Evolutionary conservation across 2,888 invertebrate species (phyloP).

Genomic region (Netelia virgata): DNA sequence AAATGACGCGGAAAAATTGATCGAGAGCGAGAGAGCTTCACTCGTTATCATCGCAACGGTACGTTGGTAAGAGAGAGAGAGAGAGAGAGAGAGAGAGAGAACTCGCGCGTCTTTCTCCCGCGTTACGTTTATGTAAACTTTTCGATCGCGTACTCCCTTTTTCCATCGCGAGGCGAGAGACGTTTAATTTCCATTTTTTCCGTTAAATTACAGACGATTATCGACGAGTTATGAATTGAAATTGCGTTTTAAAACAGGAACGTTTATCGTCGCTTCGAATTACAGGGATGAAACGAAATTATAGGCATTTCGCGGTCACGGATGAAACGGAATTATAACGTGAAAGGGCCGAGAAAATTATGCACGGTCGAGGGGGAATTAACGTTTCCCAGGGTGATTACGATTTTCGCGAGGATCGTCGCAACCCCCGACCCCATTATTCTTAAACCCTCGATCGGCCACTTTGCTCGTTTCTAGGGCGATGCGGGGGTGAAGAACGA

Average conservation of each 20-base stretch:
- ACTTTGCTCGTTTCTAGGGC: not conserved
- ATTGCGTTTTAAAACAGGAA: slow-evolving; percentile 1
- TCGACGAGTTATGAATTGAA: slow-evolving; percentile 3
- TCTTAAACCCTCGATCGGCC: not conserved
- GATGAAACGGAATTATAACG: not conserved
- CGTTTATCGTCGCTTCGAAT: not conserved
- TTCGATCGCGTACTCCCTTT: slow-evolving; percentile 7
- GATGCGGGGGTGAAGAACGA: slow-evolving; percentile 43
- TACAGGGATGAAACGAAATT: not conserved
- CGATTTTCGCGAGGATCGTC: slow-evolving; percentile 51
- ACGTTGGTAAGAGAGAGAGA: not conserved
- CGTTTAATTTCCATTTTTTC: slow-evolving; percentile 46
- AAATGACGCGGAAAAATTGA: slow-evolving; percentile 60
- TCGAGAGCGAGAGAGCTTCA: not conserved
- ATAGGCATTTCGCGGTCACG: not conserved
- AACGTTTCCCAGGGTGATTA: slow-evolving; percentile 67
- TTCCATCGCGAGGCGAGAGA: not conserved
- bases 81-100: slow-evolving; percentile 15
- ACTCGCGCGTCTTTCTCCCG: not conserved
- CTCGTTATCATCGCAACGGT: not conserved
- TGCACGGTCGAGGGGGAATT: slow-evolving; percentile 38
- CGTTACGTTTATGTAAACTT: not conserved
- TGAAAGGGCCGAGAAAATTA: not conserved
- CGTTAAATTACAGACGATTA: slow-evolving; percentile 8
- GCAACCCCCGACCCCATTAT: slow-evolving; percentile 41